These are phyloP conservation scores for Melinaea menophilus DNA, from an alignment of 2,888 invertebrate species.

Conservation along the genomic window DNA sequence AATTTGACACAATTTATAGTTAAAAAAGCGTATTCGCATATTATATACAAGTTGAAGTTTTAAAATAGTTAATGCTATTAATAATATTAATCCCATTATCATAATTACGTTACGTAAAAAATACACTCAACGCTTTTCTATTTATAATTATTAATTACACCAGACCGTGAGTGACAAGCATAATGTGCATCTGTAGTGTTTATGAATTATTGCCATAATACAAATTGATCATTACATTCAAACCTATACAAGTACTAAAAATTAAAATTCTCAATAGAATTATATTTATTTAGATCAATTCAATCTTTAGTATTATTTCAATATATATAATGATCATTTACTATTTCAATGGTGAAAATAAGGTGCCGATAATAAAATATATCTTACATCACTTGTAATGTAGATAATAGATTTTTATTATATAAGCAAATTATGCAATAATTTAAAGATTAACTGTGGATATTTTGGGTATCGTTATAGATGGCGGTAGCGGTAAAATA, in stretches of 20 bases:
- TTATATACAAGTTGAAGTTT: no score
- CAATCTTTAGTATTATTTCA: background rate
- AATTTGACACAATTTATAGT: no score
- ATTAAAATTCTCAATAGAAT: background rate
- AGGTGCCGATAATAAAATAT: constrained; percentile 9
- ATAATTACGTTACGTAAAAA: no score
- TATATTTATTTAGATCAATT: background rate
- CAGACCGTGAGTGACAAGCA: no score
- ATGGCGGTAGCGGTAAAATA: constrained; percentile 67
- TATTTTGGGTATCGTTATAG: constrained; percentile 70
- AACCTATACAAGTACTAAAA: background rate
- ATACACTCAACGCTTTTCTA: no score
- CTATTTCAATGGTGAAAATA: constrained; percentile 1
- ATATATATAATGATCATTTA: constrained; percentile 7
- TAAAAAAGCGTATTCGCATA: no score
- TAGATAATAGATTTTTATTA: constrained; percentile 1
- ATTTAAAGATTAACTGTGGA: constrained; percentile 51
- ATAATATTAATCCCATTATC: no score
- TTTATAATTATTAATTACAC: no score
- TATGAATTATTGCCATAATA: no score
- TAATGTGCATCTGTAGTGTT: no score
- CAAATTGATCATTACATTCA: no score
- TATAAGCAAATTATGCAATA: constrained; percentile 8
- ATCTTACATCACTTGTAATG: constrained; percentile 8
- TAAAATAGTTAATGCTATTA: no score